These are phyloP conservation scores for Xyrauchen texanus DNA, from an alignment of 2,113 vertebrate species.

Conservation along the genomic window DNA sequence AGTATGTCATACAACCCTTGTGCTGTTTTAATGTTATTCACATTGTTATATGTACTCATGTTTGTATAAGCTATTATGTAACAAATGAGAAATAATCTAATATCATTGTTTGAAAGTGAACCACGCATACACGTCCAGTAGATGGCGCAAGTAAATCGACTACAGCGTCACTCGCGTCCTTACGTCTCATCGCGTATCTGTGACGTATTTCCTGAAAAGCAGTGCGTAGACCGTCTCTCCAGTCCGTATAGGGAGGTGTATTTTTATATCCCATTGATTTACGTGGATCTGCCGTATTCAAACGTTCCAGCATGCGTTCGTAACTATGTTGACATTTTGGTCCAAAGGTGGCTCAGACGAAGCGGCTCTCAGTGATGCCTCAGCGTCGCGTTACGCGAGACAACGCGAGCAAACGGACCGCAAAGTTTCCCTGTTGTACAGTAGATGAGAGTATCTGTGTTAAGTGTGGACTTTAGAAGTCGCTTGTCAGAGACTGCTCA, in stretches of 20 bases:
- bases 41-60: too few species aligned
- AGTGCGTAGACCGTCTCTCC: conserved; percentile 63
- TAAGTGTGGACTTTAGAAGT: conserved; percentile 14
- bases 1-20: too few species aligned
- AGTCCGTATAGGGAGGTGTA: conserved; percentile 24
- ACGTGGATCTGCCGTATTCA: conserved; percentile 45
- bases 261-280: conserved; percentile 68
- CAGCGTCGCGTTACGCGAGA: conserved; percentile 47
- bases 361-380: conserved; percentile 54
- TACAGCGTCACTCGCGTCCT: conserved; percentile 24
- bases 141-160: conserved; percentile 53
- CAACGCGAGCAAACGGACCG: conserved; percentile 42
- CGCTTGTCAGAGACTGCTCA: neutral
- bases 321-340: conserved; percentile 17
- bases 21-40: too few species aligned
- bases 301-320: conserved; percentile 23
- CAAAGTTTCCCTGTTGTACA: conserved; percentile 68
- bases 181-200: conserved; percentile 51
- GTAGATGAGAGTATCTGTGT: conserved; percentile 28
- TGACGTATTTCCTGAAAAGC: conserved; percentile 82
- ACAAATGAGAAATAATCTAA: too few species aligned
- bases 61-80: too few species aligned
- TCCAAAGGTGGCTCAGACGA: conserved; percentile 41
- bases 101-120: neutral
- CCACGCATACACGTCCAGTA: conserved; percentile 30